Base-by-base conservation (phyloP, 1,140 invertebrate species). In the Pseudoatta argentina region DNA sequence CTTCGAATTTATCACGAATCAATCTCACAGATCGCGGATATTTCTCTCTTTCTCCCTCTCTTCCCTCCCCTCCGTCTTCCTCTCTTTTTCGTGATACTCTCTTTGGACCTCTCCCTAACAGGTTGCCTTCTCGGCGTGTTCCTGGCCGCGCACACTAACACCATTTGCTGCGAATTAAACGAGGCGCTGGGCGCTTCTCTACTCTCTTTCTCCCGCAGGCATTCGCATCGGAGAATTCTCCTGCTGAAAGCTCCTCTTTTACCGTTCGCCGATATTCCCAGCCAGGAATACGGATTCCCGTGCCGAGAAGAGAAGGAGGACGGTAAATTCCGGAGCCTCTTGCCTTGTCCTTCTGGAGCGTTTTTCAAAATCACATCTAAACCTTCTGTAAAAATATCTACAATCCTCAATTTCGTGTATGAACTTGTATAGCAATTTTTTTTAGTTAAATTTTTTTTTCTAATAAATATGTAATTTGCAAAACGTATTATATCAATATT, bases 181-280 rank as follows among this genome's bases (percentile, higher is more conserved):
- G 75, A 90, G 85, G 67, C 72, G 61, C 64, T 21, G 53, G 48
- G 67, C 66, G 53, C 44, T 69, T 75, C 75, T 77, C 73, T 30
- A 16, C 39, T 18, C 76, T 44, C 57, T 66, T 76, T 72, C 51
- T 34, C 81, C 76, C 75, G 57, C 81, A 87, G 85, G 85, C 76
- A 89, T 89, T 87, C 85, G 87, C 89, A 89, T 89, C 88, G 88
- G 66, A 34, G 88, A 89, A 89, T 87, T 89, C 88, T 81, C 85
- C 61, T 86, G 82, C 87, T 76, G 85, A 88, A 86, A 89, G 77
- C 87, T 86, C 69, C 69, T 63, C 87, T 73, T 83, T 83, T 83
- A 83, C 61, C 64, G 30, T 89, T 77, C 82, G 77, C 87, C 72
- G 66, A 87, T 85, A 85, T 85, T 85, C 88, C 64, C 39, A 55